Base-by-base conservation (phyloP, 2,797 vertebrate genomes). In the Acanthopagrus latus region DNA sequence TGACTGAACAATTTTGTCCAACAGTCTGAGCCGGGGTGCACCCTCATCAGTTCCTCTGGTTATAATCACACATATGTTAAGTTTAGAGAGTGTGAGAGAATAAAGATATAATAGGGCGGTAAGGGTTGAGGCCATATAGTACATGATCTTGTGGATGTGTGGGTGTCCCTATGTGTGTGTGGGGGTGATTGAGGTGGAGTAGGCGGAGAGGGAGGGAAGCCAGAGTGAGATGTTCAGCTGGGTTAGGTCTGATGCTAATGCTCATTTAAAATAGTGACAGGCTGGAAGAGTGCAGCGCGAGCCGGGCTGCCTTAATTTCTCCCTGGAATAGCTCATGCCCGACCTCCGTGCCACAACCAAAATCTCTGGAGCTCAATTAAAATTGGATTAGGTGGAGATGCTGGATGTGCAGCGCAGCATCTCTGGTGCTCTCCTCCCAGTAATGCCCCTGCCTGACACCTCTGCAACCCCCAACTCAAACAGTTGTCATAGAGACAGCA, bases 341-440 rank as follows among this genome's bases (percentile, higher is more conserved):
- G 97, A 96, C 97, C 96, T 97, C 96, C 76, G 95, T 95, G 95
- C 95, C 96, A 97, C 96, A 96, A 95, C 89, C 96, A 95, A 96
- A 97, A 96, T 98, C 98, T 99, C 98, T 96, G 95, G 97, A 98
- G 98, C 96, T 98, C 97, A 99, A 99, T 99, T 99, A 99, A 98
- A 99, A 97, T 96, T 97, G 98, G 97, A 99, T 99, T 99, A 99
- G 96, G 97, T 95, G 96, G 95, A 97, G 96, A 97, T 96, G 95
- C 95, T 96, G 96, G 95, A 96, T 96, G 92, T 95, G 90, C 95
- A 94, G 96, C 94, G 93, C 84, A 86, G 88, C 88, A 92, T 92
- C 91, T 90, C 89, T 81, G 82, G 94, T 95, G 95, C 96, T 97
- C 96, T 95, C 95, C 96, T 96, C 96, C 94, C 93, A 83, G 94